A percentile compares a stretch with the other conserved stretches of the same genome.
phyloP scores from a whole-genome alignment of 2,113 vertebrate species.

The Myrmecophaga tridactyla region DNA sequence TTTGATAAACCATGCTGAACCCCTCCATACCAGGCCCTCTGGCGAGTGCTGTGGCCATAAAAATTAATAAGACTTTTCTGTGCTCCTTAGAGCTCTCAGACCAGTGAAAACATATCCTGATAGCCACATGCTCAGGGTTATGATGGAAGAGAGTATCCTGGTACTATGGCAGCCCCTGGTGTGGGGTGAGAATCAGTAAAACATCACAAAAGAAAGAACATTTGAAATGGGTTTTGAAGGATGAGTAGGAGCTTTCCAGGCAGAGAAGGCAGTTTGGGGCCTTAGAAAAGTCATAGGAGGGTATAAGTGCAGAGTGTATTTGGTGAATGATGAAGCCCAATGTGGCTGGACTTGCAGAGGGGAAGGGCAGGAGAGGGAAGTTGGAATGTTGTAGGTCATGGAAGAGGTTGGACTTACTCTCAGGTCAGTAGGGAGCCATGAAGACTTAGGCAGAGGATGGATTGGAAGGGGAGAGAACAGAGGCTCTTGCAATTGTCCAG shows the following conservation, averaged over 20 bases:
- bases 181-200: not conserved
- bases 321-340: not conserved
- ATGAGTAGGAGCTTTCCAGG: constrained; percentile 9
- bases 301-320: not conserved
- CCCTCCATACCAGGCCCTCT: not conserved
- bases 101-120: not conserved
- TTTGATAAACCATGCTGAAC: not conserved
- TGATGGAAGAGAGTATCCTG: not conserved
- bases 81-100: not conserved
- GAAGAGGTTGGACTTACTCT: not conserved
- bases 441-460: not conserved
- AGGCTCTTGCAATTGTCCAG: not conserved
- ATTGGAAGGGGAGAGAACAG: not conserved
- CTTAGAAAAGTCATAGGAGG: not conserved
- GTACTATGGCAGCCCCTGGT: not conserved
- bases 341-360: not conserved
- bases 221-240: not conserved
- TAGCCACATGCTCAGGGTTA: not conserved
- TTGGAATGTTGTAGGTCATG: not conserved
- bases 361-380: not conserved
- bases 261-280: not conserved
- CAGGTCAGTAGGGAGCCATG: not conserved
- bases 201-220: not conserved
- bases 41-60: not conserved
- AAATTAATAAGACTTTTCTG: not conserved